Evolutionary conservation across 2,113 vertebrate genomes (phyloP).

Genomic region (Catagonus wagneri): DNA sequence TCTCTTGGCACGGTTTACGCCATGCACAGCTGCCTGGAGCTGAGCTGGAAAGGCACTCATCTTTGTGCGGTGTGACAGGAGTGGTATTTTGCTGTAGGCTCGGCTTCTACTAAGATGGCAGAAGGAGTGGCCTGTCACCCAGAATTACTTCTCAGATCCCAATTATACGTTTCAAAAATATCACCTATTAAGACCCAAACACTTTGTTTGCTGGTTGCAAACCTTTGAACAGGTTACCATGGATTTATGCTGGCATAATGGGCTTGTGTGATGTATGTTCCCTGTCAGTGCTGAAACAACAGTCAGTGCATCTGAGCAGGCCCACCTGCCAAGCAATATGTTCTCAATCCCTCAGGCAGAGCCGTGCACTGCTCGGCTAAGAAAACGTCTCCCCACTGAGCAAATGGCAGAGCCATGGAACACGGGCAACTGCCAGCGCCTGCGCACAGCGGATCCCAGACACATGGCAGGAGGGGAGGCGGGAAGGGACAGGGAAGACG

Average conservation of each 20-base stretch:
- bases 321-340: conserved; percentile 92
- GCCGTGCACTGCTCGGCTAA: conserved; percentile 82
- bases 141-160: conserved; percentile 89
- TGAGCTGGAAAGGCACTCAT: conserved; percentile 1
- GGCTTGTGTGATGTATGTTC: conserved; percentile 93
- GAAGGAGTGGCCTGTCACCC: conserved; percentile 88
- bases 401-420: conserved; percentile 84
- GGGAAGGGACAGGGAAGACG: conserved; percentile 35
- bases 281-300: conserved; percentile 96
- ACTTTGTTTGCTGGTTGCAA: conserved; percentile 86
- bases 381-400: conserved; percentile 87
- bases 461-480: background rate
- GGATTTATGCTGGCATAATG: conserved; percentile 88
- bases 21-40: background rate
- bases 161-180: conserved; percentile 89
- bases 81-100: conserved; percentile 51
- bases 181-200: conserved; percentile 82
- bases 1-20: background rate
- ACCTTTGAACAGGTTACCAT: conserved; percentile 88
- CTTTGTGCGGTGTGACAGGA: background rate
- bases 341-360: conserved; percentile 88
- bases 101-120: conserved; percentile 59
- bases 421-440: background rate
- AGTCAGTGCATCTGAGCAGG: conserved; percentile 89
- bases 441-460: background rate